Conservation (phyloP, 2,113 vertebrate genomes). For the Hemiscyllium ocellatum region DNA sequence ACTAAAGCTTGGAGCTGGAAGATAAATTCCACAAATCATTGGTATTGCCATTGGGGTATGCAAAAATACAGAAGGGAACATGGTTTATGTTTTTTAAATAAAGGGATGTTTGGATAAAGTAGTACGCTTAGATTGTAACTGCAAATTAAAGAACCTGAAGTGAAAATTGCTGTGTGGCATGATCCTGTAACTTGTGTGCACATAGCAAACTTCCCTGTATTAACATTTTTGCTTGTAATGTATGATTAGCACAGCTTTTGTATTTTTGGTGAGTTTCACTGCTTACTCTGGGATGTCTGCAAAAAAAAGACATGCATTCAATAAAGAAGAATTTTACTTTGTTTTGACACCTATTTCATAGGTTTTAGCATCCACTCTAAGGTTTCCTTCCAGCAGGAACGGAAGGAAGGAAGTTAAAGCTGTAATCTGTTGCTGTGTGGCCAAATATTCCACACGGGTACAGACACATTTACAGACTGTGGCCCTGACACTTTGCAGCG, state of each 20-base stretch:
- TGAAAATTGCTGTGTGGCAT: neutral
- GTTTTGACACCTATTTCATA: neutral
- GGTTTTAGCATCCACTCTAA: neutral
- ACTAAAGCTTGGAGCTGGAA: neutral
- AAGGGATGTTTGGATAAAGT: neutral
- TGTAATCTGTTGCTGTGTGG: neutral
- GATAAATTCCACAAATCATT: neutral
- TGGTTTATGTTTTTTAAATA: neutral
- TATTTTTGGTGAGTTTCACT: neutral
- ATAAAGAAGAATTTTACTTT: neutral
- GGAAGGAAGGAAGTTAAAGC: slow-evolving; percentile 13
- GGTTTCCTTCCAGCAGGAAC: neutral
- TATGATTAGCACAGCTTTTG: neutral
- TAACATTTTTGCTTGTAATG: neutral
- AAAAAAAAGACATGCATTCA: neutral
- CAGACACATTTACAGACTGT: neutral
- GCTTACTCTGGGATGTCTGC: neutral
- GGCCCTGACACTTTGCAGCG: neutral
- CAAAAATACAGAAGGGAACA: neutral
- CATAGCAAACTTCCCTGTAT: neutral
- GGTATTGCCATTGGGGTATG: too few species aligned
- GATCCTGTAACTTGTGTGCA: neutral
- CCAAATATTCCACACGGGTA: neutral
- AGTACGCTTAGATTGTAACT: neutral
- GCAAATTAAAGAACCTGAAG: neutral